phyloP scores from a whole-genome alignment of 2,113 vertebrate genomes.

The Cricetomys ansorgei region DNA sequence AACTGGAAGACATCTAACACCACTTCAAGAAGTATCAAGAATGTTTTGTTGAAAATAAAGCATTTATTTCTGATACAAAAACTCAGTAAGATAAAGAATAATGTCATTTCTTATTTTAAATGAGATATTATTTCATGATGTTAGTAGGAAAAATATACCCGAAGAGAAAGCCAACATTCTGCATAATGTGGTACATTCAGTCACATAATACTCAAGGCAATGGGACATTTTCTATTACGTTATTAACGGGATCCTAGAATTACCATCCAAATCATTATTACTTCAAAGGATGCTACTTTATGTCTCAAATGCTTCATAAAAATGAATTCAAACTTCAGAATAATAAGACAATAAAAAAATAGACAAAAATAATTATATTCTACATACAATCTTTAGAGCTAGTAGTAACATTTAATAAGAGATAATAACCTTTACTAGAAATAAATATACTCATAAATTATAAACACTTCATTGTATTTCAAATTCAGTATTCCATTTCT shows the following conservation, averaged over 20 bases:
- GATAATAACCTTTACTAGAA: not conserved
- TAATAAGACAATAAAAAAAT: not conserved
- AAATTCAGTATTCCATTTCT: not conserved
- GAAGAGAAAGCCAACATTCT: not conserved
- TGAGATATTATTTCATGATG: not conserved
- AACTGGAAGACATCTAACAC: not conserved
- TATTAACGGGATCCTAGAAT: not conserved
- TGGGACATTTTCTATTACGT: not conserved
- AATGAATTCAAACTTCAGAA: not conserved
- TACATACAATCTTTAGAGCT: not conserved
- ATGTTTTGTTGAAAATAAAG: not conserved
- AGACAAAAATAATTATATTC: not conserved
- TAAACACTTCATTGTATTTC: not conserved
- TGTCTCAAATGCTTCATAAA: slow-evolving; percentile 8
- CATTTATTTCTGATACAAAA: not conserved
- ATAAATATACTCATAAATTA: not conserved
- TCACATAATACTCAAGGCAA: not conserved
- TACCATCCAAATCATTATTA: not conserved
- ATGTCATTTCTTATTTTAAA: not conserved
- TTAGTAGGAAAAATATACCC: not conserved
- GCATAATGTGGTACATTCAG: not conserved
- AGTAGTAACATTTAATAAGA: not conserved
- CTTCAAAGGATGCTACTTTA: not conserved
- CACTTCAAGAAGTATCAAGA: not conserved
- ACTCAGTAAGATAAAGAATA: not conserved